Base-by-base conservation (phyloP, 2,797 vertebrate species). In the Sparus aurata region DNA sequence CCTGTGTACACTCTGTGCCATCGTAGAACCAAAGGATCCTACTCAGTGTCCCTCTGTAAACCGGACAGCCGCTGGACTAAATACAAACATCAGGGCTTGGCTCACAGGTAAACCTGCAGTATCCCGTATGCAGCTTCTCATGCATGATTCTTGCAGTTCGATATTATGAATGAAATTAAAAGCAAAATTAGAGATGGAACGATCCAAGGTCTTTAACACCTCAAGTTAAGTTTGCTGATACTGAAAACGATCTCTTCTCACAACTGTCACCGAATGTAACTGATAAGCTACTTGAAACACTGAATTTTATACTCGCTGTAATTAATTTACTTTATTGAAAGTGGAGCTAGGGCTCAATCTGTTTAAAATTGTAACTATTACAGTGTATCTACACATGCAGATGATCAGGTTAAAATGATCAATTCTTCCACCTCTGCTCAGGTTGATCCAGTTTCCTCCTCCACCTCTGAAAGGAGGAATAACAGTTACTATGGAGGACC, bases 381-480 rank as follows among this genome's bases (percentile, higher is more conserved):
- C 0, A 60, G 12, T 67, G 22, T 22, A 27, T 18, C 22, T 49
- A 27, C 27, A 9, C 1, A 34, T 46, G 34, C 52, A 38, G 43
- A 68, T 49, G 52, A 59, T 17, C 23, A 23, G 8, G 49, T 41
- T 64, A 0, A 52, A 20, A 25, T 63, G 64, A 87, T 59, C 34
- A 34, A 34, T 65, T 87, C 91, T 83, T 79, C 38, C 6, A 12
- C 7, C 17, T 92, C 23, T 91, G 83, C 84, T 84, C 70, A 99
- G 98, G 85, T 95, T 99, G 91, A 98, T 99, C 87, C 96, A 98
- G 89, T 99, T 98, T 91, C 98, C 98, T 85, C 97, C 98, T 11
- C 97, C 98, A 7, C 98, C 98, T 23, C 89, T 95, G 16, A 99
- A 99, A 94, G 97, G 98, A 69, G 98, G 97, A 22, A 95, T 99